Evolutionary conservation across 1,140 invertebrate species (phyloP).

Genomic region (Drosophila bocki): DNA sequence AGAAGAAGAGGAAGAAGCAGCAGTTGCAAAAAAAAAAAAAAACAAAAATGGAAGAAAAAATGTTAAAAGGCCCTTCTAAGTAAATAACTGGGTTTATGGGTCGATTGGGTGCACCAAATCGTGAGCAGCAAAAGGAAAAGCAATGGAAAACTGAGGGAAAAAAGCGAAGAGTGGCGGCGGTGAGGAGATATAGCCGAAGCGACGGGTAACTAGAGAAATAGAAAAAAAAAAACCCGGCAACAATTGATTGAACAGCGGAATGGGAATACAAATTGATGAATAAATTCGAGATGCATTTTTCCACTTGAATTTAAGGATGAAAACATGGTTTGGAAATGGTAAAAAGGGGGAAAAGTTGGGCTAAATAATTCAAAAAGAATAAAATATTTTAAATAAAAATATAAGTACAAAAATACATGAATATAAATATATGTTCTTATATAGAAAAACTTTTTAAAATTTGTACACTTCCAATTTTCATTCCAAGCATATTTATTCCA

Average conservation of each 20-base stretch:
- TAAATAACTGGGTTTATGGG: conserved; percentile 85
- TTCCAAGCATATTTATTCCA: background rate
- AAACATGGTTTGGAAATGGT: background rate
- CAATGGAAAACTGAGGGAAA: conserved; percentile 18
- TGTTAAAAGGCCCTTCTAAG: conserved; percentile 83
- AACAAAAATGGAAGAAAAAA: conserved; percentile 40
- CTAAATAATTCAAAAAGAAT: background rate
- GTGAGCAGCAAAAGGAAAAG: conserved; percentile 70
- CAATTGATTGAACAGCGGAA: conserved; percentile 42
- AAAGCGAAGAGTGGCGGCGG: background rate
- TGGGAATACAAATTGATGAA: conserved; percentile 49
- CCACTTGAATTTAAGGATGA: conserved; percentile 18
- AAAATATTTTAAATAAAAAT: too few species aligned
- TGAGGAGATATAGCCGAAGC: conserved; percentile 4
- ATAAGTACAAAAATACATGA: too few species aligned
- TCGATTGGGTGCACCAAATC: conserved; percentile 85
- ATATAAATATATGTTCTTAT: too few species aligned
- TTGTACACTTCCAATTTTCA: background rate
- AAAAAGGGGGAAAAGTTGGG: background rate
- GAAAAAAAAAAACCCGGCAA: conserved; percentile 21
- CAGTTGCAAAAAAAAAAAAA: conserved; percentile 17
- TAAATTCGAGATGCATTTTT: conserved; percentile 38
- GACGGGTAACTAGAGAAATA: conserved; percentile 2
- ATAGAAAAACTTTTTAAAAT: too few species aligned
- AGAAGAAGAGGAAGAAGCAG: conserved; percentile 44